phyloP scores from a whole-genome alignment of 2,888 invertebrate genomes.

The Sycophila texana region DNA sequence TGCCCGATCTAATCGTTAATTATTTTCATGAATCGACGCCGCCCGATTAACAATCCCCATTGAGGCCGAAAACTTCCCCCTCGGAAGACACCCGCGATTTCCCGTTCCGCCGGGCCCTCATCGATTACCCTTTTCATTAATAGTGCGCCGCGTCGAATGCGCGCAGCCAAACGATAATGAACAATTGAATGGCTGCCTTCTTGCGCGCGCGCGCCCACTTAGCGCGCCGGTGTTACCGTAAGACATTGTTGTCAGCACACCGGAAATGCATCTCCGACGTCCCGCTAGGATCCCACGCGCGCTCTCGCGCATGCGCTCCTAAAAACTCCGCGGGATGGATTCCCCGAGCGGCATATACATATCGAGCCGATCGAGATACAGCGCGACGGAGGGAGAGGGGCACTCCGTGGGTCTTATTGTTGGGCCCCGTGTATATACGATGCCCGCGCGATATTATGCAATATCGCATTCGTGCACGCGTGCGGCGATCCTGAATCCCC shows the following conservation, averaged over 20 bases:
- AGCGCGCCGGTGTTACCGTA: conserved; percentile 47
- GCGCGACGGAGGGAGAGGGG: background rate
- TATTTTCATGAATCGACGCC: too few species aligned
- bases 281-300: conserved; percentile 56
- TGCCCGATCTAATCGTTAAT: too few species aligned
- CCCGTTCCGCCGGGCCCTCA: conserved; percentile 24
- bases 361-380: conserved; percentile 40
- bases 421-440: background rate
- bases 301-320: conserved; percentile 14
- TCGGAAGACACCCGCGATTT: conserved; percentile 3
- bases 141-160: background rate
- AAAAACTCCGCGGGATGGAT: conserved; percentile 44
- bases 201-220: conserved; percentile 20
- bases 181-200: conserved; percentile 34
- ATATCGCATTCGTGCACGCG: conserved; percentile 24
- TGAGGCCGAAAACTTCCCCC: background rate
- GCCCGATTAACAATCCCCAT: too few species aligned
- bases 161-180: conserved; percentile 41
- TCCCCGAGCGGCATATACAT: conserved; percentile 15
- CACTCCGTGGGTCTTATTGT: conserved; percentile 40
- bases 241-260: conserved; percentile 51
- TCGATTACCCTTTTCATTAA: conserved; percentile 37
- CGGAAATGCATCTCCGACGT: conserved; percentile 52
- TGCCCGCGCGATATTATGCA: conserved; percentile 37
- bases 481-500: background rate